Base-by-base conservation (phyloP, 2,888 invertebrate species). In the Drosophila merina region DNA sequence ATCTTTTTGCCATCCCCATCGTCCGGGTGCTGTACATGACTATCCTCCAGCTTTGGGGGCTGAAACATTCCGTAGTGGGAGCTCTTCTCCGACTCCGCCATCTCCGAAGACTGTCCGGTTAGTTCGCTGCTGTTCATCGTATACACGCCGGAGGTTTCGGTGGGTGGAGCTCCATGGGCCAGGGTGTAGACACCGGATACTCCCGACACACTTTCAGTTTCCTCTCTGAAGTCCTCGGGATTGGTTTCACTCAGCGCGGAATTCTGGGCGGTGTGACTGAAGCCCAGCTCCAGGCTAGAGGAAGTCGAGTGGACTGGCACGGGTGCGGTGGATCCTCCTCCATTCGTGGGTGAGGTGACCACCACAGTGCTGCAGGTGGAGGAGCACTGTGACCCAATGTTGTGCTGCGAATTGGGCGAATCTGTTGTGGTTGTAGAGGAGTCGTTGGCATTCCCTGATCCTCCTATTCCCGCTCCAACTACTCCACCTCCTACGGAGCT, bases 341-440 rank as follows among this genome's bases (percentile, higher is more conserved):
- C 92, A 49, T 92, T 91, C 0, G 77, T 62, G 0, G 89, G 77
- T 7, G 93, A 92, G 4, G 93, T 93, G 79, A 96, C 95, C 77
- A 96, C 96, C n/a, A 96, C 96, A 36, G 97, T 97, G 88, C 96
- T 96, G 89, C 96, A 96, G 28, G 96, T 96, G 56, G 96, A 96
- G 60, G 96, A 96, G 91, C 97, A 96, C 89, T 96, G 96, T 28
- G 96, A 96, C 57, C 95, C 96, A 47, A 95, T 93, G 89, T 95
- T 95, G 91, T 95, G 91, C 74, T 92, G 92, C 0, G 92, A 92
- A 54, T 86, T 91, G 2, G 92, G 92, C 1, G 92, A 92, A 91
- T 93, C 92, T 91, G 94, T 86, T 90, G 92, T 82, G 70, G 91
- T 90, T 60, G 44, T 44, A 1, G 93, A 89, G 6, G 89, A 89